These are phyloP conservation scores for Conus ventricosus DNA, from an alignment of 1,140 invertebrate species.

Conservation along the genomic window DNA sequence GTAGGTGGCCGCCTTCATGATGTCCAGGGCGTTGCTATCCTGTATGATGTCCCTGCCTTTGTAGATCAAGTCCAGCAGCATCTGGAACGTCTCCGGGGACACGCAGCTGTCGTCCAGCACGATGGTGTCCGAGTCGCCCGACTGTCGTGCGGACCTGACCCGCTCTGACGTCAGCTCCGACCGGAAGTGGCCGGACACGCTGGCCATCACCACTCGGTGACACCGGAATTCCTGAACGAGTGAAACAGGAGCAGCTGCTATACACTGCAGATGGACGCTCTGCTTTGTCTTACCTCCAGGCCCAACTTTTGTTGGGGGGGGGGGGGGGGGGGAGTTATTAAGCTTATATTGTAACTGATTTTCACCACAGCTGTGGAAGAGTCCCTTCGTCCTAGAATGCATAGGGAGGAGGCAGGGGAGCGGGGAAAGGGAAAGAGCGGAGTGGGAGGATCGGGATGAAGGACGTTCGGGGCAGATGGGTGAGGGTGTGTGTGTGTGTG, in stretches of 20 bases:
- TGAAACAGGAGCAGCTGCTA: background rate
- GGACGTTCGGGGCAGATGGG: too few species aligned
- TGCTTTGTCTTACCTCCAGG: too few species aligned
- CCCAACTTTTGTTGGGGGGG: too few species aligned
- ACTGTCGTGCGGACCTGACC: conserved; percentile 76
- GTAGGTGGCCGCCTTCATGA: conserved; percentile 28
- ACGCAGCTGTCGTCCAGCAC: conserved; percentile 73
- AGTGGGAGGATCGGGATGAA: too few species aligned
- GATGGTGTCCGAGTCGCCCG: conserved; percentile 81
- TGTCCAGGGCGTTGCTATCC: background rate
- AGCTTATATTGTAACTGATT: too few species aligned
- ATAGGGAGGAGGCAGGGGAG: too few species aligned
- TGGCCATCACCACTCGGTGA: conserved; percentile 87
- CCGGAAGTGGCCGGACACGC: conserved; percentile 89
- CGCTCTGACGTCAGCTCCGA: conserved; percentile 87
- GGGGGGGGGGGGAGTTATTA: too few species aligned
- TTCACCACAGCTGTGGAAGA: too few species aligned
- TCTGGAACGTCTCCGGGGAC: conserved; percentile 55
- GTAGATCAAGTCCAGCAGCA: conserved; percentile 30
- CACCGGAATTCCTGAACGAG: conserved; percentile 42
- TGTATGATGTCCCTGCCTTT: conserved; percentile 32
- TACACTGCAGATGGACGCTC: too few species aligned
- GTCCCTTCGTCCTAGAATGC: too few species aligned
- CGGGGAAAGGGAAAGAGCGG: too few species aligned
- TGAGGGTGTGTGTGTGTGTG: too few species aligned